Evolutionary conservation across 2,888 invertebrate genomes (phyloP), one percentile per base, ranked within the genome.

Genomic region (Fissipunctia ypsillon): DNA sequence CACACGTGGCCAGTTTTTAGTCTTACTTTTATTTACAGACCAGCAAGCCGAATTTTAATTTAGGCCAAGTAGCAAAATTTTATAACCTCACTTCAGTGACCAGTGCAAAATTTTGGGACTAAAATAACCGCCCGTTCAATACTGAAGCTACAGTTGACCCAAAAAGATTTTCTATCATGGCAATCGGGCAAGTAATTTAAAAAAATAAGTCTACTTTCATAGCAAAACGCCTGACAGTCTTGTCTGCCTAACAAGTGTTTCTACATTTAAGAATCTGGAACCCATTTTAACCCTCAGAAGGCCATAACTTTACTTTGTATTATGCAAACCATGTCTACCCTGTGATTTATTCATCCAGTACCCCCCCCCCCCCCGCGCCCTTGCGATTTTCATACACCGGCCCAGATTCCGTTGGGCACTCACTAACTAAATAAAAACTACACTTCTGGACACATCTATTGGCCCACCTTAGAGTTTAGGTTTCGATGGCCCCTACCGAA

Each of bases 231-330:
- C 31, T 7, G 12, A 38, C 43, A 71, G 2, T n/a, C 9, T 31
- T 31, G 48, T 31, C 25, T 35, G 25, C 16, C 22, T 73, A 43
- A 45, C 52, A 69, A 60, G 45, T 63, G 41, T 43, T 79, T 63
- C 52, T 63, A 57, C 48, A 63, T 72, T 63, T 45, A 56, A 54
- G 59, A 54, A 60, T 22, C 59, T 61, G 22, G n/a, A 54, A 45
- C 52, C 28, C 31, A 25, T 48, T 48, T 52, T 60, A 7, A 76
- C 54, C 41, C n/a, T 56, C 52, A 35, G 54, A 22, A 52, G 31
- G 52, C 12, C 19, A 60, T 80, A 80, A 73, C 74, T 79, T 73
- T 50, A 59, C 31, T 65, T n/a, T 77, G 73, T 77, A 65, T 80
- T 77, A 77, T 77, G 54, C 77, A 77, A 73, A 73, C 57, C 72